Percentiles rank a stretch among this genome's conserved stretches.
Evolutionary conservation across 2,797 vertebrate species (phyloP).

Genomic region (Uromys caudimaculatus): DNA sequence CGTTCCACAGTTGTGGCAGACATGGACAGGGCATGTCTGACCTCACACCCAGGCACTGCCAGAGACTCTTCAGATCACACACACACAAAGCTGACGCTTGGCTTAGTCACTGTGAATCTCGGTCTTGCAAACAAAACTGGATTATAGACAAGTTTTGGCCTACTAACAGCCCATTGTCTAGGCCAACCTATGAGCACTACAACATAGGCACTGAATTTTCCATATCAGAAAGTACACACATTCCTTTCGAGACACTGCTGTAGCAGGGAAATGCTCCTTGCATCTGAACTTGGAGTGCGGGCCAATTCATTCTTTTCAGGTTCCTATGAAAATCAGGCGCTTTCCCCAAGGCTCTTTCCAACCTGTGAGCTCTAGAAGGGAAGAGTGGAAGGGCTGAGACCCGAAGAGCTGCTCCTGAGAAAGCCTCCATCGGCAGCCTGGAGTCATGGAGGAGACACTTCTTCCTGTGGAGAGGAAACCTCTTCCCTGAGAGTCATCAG

Average conservation of each 20-base stretch:
- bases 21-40: background rate
- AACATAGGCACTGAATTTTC: background rate
- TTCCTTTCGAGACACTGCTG: conserved; percentile 12
- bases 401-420: fast-evolving
- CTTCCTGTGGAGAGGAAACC: background rate
- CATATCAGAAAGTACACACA: background rate
- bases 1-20: background rate
- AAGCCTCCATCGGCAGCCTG: background rate
- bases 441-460: background rate
- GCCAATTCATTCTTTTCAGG: background rate
- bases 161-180: background rate
- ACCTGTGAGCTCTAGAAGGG: background rate
- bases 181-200: background rate
- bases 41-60: background rate
- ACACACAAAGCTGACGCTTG: background rate
- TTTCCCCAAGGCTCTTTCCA: background rate
- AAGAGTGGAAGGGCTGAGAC: background rate
- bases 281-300: background rate
- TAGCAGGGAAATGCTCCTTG: background rate
- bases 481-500: fast-evolving
- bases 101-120: background rate
- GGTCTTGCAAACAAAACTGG: background rate
- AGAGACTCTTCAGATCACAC: background rate
- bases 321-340: background rate
- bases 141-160: background rate